Evolutionary conservation across 2,113 vertebrate genomes (phyloP).

Genomic region (Coptodon bakossiorum): DNA sequence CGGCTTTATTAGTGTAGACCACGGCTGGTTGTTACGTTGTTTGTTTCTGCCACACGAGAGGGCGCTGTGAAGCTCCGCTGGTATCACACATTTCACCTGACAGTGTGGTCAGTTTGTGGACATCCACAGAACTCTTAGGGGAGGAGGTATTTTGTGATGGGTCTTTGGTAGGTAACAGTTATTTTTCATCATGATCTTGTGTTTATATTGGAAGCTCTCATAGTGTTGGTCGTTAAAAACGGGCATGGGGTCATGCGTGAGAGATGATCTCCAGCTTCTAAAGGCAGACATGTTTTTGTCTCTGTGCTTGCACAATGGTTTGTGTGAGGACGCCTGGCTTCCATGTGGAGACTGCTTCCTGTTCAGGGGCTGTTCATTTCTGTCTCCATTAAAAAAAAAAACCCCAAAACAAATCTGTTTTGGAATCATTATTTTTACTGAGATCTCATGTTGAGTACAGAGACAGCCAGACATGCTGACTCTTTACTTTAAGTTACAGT

Average conservation of each 20-base stretch:
- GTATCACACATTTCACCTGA: too few species aligned
- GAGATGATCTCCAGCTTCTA: neutral
- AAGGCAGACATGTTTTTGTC: neutral
- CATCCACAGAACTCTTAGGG: too few species aligned
- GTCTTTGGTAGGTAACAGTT: too few species aligned
- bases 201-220: too few species aligned
- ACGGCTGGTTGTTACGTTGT: too few species aligned
- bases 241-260: neutral
- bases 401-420: neutral
- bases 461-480: neutral
- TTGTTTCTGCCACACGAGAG: too few species aligned
- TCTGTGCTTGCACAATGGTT: neutral
- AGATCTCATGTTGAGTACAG: neutral
- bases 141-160: too few species aligned
- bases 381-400: neutral
- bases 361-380: neutral
- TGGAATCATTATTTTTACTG: neutral
- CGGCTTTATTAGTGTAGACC: too few species aligned
- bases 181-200: too few species aligned
- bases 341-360: neutral
- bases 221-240: neutral
- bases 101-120: too few species aligned
- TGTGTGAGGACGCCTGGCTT: neutral
- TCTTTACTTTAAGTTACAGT: neutral
- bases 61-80: too few species aligned